Conservation (phyloP, 1,140 invertebrate genomes). For the Brachionus manjavacas region DNA sequence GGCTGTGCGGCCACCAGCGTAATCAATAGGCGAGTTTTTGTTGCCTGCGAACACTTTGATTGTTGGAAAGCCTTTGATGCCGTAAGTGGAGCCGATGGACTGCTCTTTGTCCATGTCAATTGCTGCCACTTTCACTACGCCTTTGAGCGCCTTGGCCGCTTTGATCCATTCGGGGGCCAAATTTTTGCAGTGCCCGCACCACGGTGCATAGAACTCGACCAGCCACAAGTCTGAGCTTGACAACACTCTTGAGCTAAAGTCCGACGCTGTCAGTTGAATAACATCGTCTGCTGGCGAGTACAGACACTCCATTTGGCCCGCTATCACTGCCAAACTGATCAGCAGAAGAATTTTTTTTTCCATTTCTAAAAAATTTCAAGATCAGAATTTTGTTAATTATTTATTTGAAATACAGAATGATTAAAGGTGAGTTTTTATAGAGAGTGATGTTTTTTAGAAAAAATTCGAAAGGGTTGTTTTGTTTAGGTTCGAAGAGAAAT, state of each 20-base stretch:
- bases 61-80: conserved; percentile 85
- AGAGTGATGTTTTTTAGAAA: background rate
- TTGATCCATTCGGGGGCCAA: conserved; percentile 38
- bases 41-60: conserved; percentile 86
- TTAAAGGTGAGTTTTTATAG: background rate
- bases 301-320: background rate
- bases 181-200: conserved; percentile 55
- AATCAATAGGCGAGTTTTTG: conserved; percentile 80
- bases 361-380: background rate
- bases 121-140: conserved; percentile 42
- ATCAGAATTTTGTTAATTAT: too few relatives aligned
- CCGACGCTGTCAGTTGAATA: conserved; percentile 83
- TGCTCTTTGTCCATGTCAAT: conserved; percentile 37
- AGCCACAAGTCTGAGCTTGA: conserved; percentile 87
- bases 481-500: background rate
- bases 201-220: conserved; percentile 92
- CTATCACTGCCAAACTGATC: background rate
- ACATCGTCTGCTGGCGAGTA: conserved; percentile 69
- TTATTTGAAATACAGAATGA: background rate
- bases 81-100: conserved; percentile 69
- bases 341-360: background rate
- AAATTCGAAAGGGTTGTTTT: background rate
- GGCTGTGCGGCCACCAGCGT: conserved; percentile 75
- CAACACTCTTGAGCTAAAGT: conserved; percentile 71
- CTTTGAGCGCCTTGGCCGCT: conserved; percentile 42